phyloP scores from a whole-genome alignment of 2,888 invertebrate genomes.

The Trichacis sp. region DNA sequence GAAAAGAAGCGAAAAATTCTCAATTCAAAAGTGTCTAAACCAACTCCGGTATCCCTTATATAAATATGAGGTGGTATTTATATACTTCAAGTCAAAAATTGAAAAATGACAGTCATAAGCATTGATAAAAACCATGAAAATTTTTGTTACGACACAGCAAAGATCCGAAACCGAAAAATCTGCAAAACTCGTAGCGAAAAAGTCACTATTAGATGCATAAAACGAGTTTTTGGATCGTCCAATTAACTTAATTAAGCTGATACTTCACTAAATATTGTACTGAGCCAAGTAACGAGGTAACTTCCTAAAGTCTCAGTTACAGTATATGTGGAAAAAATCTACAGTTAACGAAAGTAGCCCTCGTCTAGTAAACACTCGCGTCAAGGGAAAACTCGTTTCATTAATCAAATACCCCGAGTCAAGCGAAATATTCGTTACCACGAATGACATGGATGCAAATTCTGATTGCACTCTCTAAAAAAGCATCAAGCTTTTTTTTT shows the following conservation, averaged over 20 bases:
- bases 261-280: slow-evolving; percentile 47
- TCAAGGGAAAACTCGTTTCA: neutral
- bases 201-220: slow-evolving; percentile 39
- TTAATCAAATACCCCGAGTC: neutral
- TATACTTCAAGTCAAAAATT: too few relatives aligned
- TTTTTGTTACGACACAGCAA: too few relatives aligned
- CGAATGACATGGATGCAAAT: neutral
- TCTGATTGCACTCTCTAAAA: neutral
- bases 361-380: slow-evolving; percentile 6
- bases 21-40: too few relatives aligned
- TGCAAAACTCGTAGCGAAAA: slow-evolving; percentile 35
- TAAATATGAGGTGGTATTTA: too few relatives aligned
- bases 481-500: neutral
- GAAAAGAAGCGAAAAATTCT: too few relatives aligned
- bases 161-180: slow-evolving; percentile 23
- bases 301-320: slow-evolving; percentile 31
- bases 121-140: too few relatives aligned
- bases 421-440: neutral
- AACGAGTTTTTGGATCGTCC: slow-evolving; percentile 43
- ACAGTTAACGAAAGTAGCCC: neutral
- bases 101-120: too few relatives aligned
- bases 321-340: slow-evolving; percentile 13
- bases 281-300: slow-evolving; percentile 45
- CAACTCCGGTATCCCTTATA: too few relatives aligned
- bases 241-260: slow-evolving; percentile 51